Conservation (phyloP, 2,113 vertebrate genomes). For the Colistium nudipinnis region DNA sequence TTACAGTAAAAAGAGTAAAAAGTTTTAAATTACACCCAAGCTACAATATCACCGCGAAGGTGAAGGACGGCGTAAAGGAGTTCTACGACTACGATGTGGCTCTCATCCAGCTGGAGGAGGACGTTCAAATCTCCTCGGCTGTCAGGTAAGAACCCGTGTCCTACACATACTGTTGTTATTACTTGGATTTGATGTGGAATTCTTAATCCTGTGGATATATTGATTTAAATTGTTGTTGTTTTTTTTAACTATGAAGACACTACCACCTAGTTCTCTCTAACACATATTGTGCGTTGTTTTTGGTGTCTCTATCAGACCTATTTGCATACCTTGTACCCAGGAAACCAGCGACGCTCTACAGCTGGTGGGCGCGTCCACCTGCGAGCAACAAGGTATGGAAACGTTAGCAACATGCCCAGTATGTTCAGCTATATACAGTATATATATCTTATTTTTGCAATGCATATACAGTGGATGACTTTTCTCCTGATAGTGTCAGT, state of each 20-base stretch:
- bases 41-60: constrained; percentile 42
- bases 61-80: constrained; percentile 35
- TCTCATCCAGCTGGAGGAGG: constrained; percentile 64
- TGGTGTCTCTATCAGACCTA: constrained; percentile 65
- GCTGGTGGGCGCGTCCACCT: constrained; percentile 53
- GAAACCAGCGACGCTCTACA: constrained; percentile 72
- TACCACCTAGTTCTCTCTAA: not conserved
- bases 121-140: not conserved
- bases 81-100: constrained; percentile 83
- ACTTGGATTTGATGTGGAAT: not conserved
- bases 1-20: constrained; percentile 49
- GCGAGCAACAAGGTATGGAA: constrained; percentile 72
- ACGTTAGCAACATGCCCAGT: not conserved
- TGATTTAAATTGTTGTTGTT: not conserved
- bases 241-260: not conserved
- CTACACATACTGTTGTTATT: not conserved
- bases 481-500: not conserved
- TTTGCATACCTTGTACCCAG: constrained; percentile 82
- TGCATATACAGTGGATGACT: not conserved
- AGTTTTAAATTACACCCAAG: constrained; percentile 31
- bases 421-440: too few relatives aligned
- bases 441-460: too few relatives aligned
- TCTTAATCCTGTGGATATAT: not conserved
- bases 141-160: constrained; percentile 49
- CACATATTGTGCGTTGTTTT: constrained; percentile 13